Conservation (phyloP, 2,888 invertebrate genomes). For the Cistogaster globosa region DNA sequence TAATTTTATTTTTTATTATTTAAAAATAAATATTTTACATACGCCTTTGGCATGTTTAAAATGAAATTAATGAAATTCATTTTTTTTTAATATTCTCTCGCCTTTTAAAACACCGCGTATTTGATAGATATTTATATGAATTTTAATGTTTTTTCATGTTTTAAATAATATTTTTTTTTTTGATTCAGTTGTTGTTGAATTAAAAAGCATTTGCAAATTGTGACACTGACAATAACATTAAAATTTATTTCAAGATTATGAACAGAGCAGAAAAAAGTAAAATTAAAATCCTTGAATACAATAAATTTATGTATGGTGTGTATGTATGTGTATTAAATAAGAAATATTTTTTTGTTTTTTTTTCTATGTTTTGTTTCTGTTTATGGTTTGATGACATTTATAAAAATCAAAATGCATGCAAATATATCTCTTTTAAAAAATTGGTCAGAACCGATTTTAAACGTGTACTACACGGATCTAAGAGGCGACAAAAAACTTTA, state of each 20-base stretch:
- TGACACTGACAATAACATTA: conserved; percentile 66
- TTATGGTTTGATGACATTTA: not conserved
- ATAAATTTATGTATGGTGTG: not conserved
- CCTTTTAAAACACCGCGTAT: not conserved
- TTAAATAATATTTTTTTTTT: conserved; percentile 68
- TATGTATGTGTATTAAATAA: not conserved
- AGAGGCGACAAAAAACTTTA: too few relatives aligned
- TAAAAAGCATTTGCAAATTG: conserved; percentile 38
- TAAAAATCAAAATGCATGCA: not conserved
- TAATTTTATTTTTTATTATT: too few relatives aligned
- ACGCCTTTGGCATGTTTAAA: not conserved
- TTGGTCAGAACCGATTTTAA: not conserved
- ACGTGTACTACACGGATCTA: too few relatives aligned
- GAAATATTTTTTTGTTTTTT: not conserved
- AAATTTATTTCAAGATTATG: conserved; percentile 60
- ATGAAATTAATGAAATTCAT: not conserved
- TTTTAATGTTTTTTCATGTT: conserved; percentile 7
- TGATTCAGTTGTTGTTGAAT: conserved; percentile 28
- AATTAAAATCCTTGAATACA: conserved; percentile 30
- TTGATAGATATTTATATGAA: not conserved
- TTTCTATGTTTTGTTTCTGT: not conserved
- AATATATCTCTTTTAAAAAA: not conserved
- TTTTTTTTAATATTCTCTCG: not conserved
- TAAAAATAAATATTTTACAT: not conserved
- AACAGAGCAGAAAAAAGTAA: conserved; percentile 37